Conservation (phyloP, 2,113 vertebrate species). For the Donacobius atricapilla region DNA sequence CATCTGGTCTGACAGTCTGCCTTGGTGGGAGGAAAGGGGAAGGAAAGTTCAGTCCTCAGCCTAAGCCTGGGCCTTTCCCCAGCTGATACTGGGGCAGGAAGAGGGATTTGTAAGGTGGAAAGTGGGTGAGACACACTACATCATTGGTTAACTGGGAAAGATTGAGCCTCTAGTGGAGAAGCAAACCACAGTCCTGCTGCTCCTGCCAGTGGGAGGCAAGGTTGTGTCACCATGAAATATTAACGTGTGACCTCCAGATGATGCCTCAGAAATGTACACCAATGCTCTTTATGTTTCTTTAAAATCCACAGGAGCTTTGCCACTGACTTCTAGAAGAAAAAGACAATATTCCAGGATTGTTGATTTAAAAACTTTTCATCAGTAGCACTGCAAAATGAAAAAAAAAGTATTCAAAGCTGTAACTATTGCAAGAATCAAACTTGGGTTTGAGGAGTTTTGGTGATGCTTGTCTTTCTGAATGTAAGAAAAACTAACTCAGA, state of each 20-base stretch:
- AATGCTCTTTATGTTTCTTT: not conserved
- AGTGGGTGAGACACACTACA: not conserved
- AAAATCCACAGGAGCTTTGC: not conserved
- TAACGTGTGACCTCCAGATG: constrained; percentile 2
- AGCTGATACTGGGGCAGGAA: not conserved
- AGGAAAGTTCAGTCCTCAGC: not conserved
- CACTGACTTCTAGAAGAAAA: not conserved
- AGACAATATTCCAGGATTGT: not conserved
- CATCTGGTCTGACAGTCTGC: not conserved
- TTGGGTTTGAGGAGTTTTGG: not conserved
- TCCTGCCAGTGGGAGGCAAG: not conserved
- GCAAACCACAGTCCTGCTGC: accelerated
- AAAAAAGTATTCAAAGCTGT: not conserved
- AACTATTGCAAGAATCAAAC: not conserved
- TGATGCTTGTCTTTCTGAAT: not conserved
- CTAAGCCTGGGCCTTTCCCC: not conserved
- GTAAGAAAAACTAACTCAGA: not conserved
- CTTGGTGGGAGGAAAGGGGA: not conserved
- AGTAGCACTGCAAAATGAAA: not conserved
- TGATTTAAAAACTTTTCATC: not conserved
- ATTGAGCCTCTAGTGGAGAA: not conserved
- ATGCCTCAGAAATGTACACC: not conserved
- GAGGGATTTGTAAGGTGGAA: not conserved
- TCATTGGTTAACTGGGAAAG: not conserved
- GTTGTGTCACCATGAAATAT: not conserved